These are phyloP conservation scores for Hyphantria cunea DNA, from an alignment of 1,140 invertebrate species.

Conservation along the genomic window DNA sequence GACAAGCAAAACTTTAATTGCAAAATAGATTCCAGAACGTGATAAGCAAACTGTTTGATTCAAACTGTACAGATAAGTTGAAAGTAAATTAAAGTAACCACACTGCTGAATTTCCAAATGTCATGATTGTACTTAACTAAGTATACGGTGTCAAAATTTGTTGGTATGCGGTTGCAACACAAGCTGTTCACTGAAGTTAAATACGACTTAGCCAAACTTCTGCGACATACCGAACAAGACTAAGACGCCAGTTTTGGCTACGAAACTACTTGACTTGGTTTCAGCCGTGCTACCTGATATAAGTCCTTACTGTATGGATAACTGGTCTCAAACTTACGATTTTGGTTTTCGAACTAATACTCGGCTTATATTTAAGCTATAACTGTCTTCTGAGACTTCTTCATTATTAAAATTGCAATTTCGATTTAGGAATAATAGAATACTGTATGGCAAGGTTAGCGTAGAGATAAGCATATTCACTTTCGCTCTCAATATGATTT, in stretches of 20 bases:
- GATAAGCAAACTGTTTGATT: constrained; percentile 28
- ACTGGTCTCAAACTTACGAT: constrained; percentile 32
- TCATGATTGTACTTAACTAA: constrained; percentile 53
- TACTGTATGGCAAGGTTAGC: too few relatives aligned
- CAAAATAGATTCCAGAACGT: constrained; percentile 17
- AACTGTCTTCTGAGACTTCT: neutral
- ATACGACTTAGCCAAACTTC: constrained; percentile 75
- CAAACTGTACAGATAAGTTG: constrained; percentile 33
- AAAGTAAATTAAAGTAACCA: constrained; percentile 43
- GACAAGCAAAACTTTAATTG: constrained; percentile 32
- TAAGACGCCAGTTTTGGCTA: constrained; percentile 65
- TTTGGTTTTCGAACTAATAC: constrained; percentile 9
- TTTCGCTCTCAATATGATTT: too few relatives aligned
- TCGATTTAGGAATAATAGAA: neutral
- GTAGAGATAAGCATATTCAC: too few relatives aligned
- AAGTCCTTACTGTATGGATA: constrained; percentile 3
- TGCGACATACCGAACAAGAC: constrained; percentile 63
- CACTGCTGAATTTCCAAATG: constrained; percentile 36
- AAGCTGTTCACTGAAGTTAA: constrained; percentile 73
- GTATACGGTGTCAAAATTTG: constrained; percentile 74
- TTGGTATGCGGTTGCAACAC: constrained; percentile 70
- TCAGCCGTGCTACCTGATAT: constrained; percentile 35
- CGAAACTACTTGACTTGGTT: constrained; percentile 51
- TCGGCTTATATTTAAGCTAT: neutral
- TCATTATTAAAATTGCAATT: neutral